Evolutionary conservation across 2,888 invertebrate genomes (phyloP), one percentile per base, ranked within the genome.

Genomic region (Meteorus cinctellus): DNA sequence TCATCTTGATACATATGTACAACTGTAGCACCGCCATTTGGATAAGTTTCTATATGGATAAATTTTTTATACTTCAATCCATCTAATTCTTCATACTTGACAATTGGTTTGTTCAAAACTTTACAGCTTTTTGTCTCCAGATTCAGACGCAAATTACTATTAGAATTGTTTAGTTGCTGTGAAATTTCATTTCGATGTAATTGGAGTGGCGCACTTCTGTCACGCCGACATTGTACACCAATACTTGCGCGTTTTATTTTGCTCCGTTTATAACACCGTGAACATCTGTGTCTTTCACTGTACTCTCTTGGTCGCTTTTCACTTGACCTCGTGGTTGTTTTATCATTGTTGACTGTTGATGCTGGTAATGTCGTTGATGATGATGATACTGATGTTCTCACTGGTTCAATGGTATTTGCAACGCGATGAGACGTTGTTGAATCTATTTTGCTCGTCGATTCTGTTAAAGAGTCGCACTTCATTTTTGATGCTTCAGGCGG

Each of bases 1-100:
- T 98, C 97, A 81, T 97, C 95, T 87, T 98, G 97, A 89, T 97
- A 96, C 85, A 97, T 92, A 90, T 97, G 97, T 36, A 99, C 92
- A 19, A 97, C 95, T 41, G 95, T 93, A 0, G 98, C 98, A 41
- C 98, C 98, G 16, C 99, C 99, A 90, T 99, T 99, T 0, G 97
- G 95, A 89, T 98, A 96, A 0, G 95, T 94, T 90, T 99, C 98
- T 78, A 98, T 93, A 78, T 96, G 95, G 90, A 98, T 96, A 84
- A 94, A 93, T 82, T 94, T 92, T 80, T 90, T 91, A 86, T 93
- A 94, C 84, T 93, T 94, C n/a, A 94, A 88, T 81, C 91, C 89
- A 77, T 91, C 91, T n/a, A 85, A 86, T 66, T 86, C 81, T 70
- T 86, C 84, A 19, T 78, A 80, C 62, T 86, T 89, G 31, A 77